Evolutionary conservation across 2,797 vertebrate genomes (phyloP).

Genomic region (Peromyscus melanophrys): DNA sequence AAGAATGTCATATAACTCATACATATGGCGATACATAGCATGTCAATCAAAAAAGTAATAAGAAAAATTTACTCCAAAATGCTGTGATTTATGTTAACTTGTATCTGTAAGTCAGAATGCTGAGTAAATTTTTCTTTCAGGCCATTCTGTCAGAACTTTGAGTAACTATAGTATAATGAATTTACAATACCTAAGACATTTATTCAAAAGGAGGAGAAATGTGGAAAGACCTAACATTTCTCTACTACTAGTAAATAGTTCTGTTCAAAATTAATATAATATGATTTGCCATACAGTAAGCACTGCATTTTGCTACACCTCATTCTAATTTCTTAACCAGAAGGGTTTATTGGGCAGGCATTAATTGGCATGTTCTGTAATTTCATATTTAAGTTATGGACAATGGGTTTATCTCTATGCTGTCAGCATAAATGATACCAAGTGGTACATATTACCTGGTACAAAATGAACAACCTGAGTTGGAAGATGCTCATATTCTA

Average conservation of each 20-base stretch:
- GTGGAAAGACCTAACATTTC: not conserved
- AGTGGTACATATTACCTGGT: not conserved
- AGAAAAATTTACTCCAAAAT: not conserved
- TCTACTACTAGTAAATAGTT: not conserved
- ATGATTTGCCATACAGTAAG: not conserved
- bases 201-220: conserved; percentile 12
- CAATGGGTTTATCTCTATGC: not conserved
- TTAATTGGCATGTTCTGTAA: not conserved
- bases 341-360: not conserved
- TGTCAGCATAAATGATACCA: not conserved
- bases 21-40: not conserved
- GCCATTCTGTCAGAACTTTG: not conserved
- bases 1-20: not conserved
- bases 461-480: not conserved
- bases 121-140: not conserved
- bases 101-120: not conserved
- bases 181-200: not conserved
- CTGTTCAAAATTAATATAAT: not conserved
- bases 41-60: not conserved
- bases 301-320: not conserved
- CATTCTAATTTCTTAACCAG: not conserved
- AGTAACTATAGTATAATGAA: not conserved
- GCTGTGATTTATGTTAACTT: not conserved
- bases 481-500: not conserved
- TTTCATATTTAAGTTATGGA: not conserved